Percentiles rank a stretch among this genome's conserved stretches.
Evolutionary conservation across 2,888 invertebrate genomes (phyloP).

Genomic region (Lymantria monacha): DNA sequence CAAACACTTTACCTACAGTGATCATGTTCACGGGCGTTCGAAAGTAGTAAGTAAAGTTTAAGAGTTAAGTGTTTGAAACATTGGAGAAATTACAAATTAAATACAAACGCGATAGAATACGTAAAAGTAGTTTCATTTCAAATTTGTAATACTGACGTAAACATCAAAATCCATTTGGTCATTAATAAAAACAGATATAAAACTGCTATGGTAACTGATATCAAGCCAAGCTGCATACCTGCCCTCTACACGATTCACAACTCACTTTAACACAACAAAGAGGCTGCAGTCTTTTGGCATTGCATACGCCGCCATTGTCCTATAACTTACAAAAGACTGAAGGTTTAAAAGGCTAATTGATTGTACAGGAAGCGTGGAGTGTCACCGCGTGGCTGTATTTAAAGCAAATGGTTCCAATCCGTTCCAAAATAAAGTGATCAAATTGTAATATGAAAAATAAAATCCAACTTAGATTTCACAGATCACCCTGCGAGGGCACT

Average conservation of each 20-base stretch:
- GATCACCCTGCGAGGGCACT: too few species aligned
- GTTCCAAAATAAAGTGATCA: background rate
- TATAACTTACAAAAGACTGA: background rate
- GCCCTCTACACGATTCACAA: slow-evolving; percentile 4
- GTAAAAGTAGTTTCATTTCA: too few species aligned
- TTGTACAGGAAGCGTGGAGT: slow-evolving; percentile 61
- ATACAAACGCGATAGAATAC: too few species aligned
- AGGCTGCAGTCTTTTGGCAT: slow-evolving; percentile 1
- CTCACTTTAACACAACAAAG: slow-evolving; percentile 1
- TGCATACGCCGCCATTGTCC: slow-evolving; percentile 11
- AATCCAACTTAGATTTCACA: too few species aligned
- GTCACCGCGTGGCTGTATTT: slow-evolving; percentile 44
- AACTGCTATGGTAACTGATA: slow-evolving; percentile 1
- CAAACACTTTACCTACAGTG: too few species aligned
- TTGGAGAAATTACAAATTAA: too few species aligned
- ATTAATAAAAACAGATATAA: too few species aligned
- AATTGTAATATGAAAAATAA: background rate
- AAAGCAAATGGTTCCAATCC: slow-evolving; percentile 48
- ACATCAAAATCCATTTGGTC: too few species aligned
- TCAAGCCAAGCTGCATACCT: slow-evolving; percentile 2
- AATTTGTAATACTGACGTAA: too few species aligned
- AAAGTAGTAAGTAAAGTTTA: too few species aligned
- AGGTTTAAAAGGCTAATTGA: slow-evolving; percentile 56
- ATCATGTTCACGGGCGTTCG: too few species aligned
- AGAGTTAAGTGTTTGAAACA: too few species aligned